Evolutionary conservation across 2,888 invertebrate genomes (phyloP), one percentile per base, ranked within the genome.

Genomic region (Eristalis pertinax): DNA sequence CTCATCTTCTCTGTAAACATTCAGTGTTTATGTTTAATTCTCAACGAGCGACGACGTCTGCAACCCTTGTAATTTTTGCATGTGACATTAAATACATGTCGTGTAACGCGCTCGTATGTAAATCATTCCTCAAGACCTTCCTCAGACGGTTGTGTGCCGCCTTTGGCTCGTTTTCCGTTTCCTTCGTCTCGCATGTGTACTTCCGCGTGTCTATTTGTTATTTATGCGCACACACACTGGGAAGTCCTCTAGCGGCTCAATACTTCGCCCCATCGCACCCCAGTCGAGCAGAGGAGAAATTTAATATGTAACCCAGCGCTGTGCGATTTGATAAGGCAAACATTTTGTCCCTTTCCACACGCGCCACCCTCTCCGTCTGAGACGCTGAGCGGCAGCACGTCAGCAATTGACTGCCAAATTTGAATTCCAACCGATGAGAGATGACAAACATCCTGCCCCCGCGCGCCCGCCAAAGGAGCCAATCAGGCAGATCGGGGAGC

Each of bases 191-290:
- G n/a, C 11, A 41, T 26, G 60, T 22, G 38, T 35, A 41, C 50
- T 68, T 68, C 67, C 22, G 68, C 43, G 29, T 62, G 43, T 43
- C 70, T 70, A 62, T 63, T 70, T 62, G 56, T 58, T 70, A 72
- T 78, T 78, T 78, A 72, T 72, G 64, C 64, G 56, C 70, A 72
- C 38, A 78, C 38, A 78, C 58, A 24, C 13, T 11, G 10, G 22
- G 58, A n/a, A 38, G 50, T n/a, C n/a, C 19, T 50, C 50, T 4
- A 4, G 19, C 35, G 11, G 11, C 35, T n/a, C n/a, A 19, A 50
- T 4, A 43, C 15, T 43, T 2, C 13, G 15, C 50, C 50, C 7
- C 50, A 4, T 43, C n/a, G 7, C 8, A 4, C 43, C 2, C 43
- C 15, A 1, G 8, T 3, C 0, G n/a, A 50, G 60, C 11, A 15